Percentiles rank a stretch among this genome's conserved stretches.
phyloP scores from a whole-genome alignment of 2,113 vertebrate species.

The Helogale parvula region DNA sequence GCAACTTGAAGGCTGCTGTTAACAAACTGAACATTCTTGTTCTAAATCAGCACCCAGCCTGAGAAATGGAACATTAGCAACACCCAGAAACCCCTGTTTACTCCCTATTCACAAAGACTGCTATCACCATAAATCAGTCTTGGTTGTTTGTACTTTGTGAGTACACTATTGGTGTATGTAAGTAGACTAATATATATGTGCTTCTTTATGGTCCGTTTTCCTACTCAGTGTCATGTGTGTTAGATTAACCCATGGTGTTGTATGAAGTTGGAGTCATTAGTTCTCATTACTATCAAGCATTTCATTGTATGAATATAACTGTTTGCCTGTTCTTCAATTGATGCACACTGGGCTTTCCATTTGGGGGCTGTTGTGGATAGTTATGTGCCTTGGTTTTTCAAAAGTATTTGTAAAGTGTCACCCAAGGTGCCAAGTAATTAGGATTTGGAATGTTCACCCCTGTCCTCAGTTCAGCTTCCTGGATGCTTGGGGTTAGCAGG shows the following conservation, averaged over 20 bases:
- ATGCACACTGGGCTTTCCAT: not conserved
- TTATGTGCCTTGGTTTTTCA: not conserved
- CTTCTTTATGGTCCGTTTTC: not conserved
- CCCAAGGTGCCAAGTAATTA: not conserved
- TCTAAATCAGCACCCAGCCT: not conserved
- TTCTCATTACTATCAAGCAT: not conserved
- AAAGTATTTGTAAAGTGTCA: not conserved
- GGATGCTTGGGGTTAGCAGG: not conserved
- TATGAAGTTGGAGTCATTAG: not conserved
- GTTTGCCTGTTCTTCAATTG: not conserved
- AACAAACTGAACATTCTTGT: not conserved
- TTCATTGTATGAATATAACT: not conserved
- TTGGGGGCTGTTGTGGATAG: not conserved
- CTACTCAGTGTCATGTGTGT: not conserved
- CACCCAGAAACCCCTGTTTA: not conserved
- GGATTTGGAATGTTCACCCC: not conserved
- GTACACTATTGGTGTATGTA: not conserved
- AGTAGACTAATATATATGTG: not conserved
- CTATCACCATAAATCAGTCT: not conserved
- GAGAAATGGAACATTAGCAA: not conserved
- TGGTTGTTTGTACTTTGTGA: not conserved
- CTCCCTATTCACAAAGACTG: not conserved
- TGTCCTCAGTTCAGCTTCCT: not conserved
- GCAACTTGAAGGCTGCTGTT: not conserved
- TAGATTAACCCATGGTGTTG: not conserved